A percentile compares a stretch with the other conserved stretches of the same genome.
These are phyloP conservation scores for Archegozetes longisetosus DNA, from an alignment of 1,140 invertebrate species.

Conservation along the genomic window DNA sequence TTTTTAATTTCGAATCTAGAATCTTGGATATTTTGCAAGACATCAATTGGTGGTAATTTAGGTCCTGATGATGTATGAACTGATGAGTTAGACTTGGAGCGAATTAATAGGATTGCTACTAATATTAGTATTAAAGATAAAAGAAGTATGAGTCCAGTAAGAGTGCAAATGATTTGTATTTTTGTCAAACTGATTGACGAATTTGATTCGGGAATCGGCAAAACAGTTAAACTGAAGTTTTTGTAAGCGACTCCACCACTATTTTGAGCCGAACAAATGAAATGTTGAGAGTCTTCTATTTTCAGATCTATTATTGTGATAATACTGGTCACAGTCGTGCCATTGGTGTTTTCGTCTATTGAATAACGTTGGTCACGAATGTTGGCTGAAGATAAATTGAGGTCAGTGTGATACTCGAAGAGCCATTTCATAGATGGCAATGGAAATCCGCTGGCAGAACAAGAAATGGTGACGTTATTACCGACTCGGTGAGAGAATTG, in stretches of 20 bases:
- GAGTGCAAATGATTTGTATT: not conserved
- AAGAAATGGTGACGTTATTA: constrained; percentile 66
- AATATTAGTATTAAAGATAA: not conserved
- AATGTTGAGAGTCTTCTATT: constrained; percentile 1
- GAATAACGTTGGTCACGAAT: not conserved
- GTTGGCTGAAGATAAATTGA: not conserved
- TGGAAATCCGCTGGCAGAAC: constrained; percentile 58
- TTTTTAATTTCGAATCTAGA: not conserved
- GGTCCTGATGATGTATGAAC: not conserved
- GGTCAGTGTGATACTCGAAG: constrained; percentile 24
- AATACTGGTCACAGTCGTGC: not conserved
- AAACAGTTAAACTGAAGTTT: constrained; percentile 4
- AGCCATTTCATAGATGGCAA: constrained; percentile 68
- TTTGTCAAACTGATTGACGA: not conserved
- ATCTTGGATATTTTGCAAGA: not conserved
- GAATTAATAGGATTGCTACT: not conserved
- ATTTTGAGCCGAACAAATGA: constrained; percentile 5
- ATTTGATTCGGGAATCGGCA: not conserved
- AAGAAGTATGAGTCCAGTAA: not conserved
- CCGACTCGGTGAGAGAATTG: constrained; percentile 52
- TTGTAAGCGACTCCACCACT: constrained; percentile 2
- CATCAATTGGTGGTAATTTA: not conserved
- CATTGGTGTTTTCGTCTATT: not conserved
- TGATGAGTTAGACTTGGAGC: not conserved
- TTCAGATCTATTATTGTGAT: constrained; percentile 1